Evolutionary conservation across 2,888 invertebrate genomes (phyloP).

Genomic region (Selenia dentaria): DNA sequence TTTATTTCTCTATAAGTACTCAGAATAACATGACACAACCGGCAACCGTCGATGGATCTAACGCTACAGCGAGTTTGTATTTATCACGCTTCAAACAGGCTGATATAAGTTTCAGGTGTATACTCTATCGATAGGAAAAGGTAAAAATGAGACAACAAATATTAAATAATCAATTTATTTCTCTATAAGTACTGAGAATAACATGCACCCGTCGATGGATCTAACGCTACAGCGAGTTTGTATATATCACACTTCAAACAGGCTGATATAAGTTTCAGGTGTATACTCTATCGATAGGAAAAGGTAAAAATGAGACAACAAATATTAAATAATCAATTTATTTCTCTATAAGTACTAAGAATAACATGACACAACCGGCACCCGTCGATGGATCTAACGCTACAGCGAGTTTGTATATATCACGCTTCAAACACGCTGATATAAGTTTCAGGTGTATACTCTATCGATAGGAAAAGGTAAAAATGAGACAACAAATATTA

Average conservation of each 20-base stretch:
- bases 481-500: too few relatives aligned
- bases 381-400: conserved; percentile 60
- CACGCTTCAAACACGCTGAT: not conserved
- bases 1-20: conserved; percentile 25
- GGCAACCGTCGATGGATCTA: conserved; percentile 64
- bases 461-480: too few relatives aligned
- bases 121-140: too few relatives aligned
- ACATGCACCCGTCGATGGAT: too few relatives aligned
- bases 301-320: conserved; percentile 38
- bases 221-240: conserved; percentile 37
- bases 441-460: too few relatives aligned
- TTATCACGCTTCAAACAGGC: too few relatives aligned
- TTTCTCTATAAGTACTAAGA: conserved; percentile 80
- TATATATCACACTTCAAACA: too few relatives aligned
- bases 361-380: conserved; percentile 80
- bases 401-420: not conserved
- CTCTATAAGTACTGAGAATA: too few relatives aligned
- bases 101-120: too few relatives aligned
- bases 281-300: too few relatives aligned
- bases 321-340: conserved; percentile 63
- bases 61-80: conserved; percentile 12
- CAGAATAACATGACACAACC: conserved; percentile 80
- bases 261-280: too few relatives aligned
- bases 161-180: conserved; percentile 43
- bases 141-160: too few relatives aligned